Base-by-base conservation (phyloP, 37 sponge, comb jelly and placozoan species). In the Oopsacas minuta region DNA sequence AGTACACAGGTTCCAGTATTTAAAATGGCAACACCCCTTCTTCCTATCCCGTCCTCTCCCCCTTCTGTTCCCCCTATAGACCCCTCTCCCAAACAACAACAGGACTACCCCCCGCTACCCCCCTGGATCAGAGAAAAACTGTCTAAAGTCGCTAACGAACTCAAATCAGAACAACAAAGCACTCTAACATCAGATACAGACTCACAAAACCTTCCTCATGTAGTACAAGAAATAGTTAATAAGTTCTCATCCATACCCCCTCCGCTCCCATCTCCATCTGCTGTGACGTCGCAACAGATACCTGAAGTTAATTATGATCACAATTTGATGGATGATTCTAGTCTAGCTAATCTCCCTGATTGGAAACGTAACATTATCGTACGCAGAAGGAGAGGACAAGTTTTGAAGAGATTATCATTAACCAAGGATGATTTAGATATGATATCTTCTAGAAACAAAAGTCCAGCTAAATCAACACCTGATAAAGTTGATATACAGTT, bases 321-420 rank as follows among this genome's bases (percentile, higher is more conserved):
- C 75, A 61, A 12, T 61, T 34, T 61, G 32, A 61, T 61, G 3
- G 75, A 61, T 34, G 75, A 61, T 34, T 34, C 75, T 12, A n/a
- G 32, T 61, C 75, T 61, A 12, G 75, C 20, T 34, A 20, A 3
- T 25, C 75, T 61, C 1, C 75, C 75, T 3, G 75, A 61, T n/a
- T 61, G 75, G 75, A 61, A 61, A 34, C 75, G 75, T 5, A 61
- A 34, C 75, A 61, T 61, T 34, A 61, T 61, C 7, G 75, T 61
- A 5, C 75, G 75, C 75, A 61, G 75, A 34, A 3, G 30, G 17
- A 3, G 75, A 34, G 75, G 75, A 3, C 75, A 61, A 34, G 75
- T 61, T 3, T 34, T 61, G 75, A 61, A 61, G 75, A 61, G 75
- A 61, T 34, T 61, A 3, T 61, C 75, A 5, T 34, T 61, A 25